Evolutionary conservation across 1,140 invertebrate species (phyloP).

Genomic region (Nephotettix cincticeps): DNA sequence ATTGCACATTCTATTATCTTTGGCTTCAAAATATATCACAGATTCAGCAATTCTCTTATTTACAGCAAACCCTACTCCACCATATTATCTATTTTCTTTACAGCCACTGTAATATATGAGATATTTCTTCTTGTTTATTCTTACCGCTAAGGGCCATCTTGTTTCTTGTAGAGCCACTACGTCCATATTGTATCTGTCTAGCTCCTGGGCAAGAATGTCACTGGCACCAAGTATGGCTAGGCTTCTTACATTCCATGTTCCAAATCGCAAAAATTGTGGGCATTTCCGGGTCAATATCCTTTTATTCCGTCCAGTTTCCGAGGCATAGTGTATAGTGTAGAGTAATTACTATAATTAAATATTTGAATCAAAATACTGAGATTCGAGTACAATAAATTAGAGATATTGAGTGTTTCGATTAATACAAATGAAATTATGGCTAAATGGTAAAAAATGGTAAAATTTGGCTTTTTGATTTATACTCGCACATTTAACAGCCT

Average conservation of each 20-base stretch:
- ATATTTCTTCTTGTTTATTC: neutral
- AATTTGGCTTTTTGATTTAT: too few species aligned
- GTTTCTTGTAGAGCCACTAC: too few species aligned
- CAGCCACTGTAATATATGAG: conserved; percentile 1
- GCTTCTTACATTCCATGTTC: conserved; percentile 36
- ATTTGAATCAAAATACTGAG: too few species aligned
- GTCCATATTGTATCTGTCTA: conserved; percentile 33
- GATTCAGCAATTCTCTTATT: neutral
- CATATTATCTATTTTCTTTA: conserved; percentile 9
- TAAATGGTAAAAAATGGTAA: too few species aligned
- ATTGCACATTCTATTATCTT: conserved; percentile 28
- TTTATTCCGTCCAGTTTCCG: conserved; percentile 14
- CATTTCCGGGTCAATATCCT: neutral
- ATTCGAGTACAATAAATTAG: too few species aligned
- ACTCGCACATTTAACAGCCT: too few species aligned
- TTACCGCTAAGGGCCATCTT: too few species aligned
- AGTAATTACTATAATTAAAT: too few species aligned
- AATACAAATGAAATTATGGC: too few species aligned
- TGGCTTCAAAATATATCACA: conserved; percentile 21
- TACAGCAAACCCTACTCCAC: neutral
- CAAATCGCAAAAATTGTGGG: conserved; percentile 1
- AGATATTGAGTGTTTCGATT: too few species aligned
- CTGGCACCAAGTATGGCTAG: conserved; percentile 23
- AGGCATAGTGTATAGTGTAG: conserved; percentile 21
- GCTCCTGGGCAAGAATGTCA: conserved; percentile 28